Conservation (phyloP, 1,140 invertebrate genomes). For the Drosophila sucinea region DNA sequence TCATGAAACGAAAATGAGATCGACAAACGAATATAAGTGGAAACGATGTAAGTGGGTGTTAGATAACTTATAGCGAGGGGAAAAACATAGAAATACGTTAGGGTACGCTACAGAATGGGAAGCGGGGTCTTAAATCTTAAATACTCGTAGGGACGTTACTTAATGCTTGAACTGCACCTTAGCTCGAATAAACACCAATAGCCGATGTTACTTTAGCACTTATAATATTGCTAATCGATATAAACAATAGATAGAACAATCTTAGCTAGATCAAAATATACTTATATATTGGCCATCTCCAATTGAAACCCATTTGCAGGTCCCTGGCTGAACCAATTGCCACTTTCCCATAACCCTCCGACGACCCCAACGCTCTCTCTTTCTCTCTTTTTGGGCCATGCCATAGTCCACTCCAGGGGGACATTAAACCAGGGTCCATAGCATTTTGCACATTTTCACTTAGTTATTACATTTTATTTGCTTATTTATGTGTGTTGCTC, state of each 20-base stretch:
- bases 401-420: constrained; percentile 37
- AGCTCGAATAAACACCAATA: no score
- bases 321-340: background rate
- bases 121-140: no score
- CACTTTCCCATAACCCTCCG: background rate
- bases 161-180: no score
- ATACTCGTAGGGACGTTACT: no score
- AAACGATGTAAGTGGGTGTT: no score
- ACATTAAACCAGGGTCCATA: constrained; percentile 43
- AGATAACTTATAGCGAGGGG: no score
- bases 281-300: background rate
- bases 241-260: background rate
- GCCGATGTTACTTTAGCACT: no score
- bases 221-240: no score
- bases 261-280: constrained; percentile 1
- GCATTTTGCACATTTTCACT: constrained; percentile 68
- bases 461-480: constrained; percentile 75
- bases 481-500: constrained; percentile 65
- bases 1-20: no score
- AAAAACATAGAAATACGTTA: no score
- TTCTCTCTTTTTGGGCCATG: background rate
- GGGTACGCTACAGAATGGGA: no score
- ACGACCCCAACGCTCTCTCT: background rate
- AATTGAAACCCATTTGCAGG: constrained; percentile 1
- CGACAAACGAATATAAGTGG: no score